Base-by-base conservation (phyloP, 2,888 invertebrate species). In the Cheilosia impressa region DNA sequence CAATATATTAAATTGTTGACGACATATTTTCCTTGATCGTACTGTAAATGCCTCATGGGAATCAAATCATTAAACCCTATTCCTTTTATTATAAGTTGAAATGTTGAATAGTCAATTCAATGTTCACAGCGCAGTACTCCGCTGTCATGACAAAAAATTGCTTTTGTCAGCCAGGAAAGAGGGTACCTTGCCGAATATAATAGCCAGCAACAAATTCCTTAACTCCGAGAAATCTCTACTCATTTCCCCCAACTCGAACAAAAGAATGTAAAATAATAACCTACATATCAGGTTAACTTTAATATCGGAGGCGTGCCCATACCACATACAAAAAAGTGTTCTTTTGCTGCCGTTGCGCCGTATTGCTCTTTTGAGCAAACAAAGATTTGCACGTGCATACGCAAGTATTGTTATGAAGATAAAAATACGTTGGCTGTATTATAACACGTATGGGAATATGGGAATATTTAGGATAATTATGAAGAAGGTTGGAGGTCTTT, bases 281-380 rank as follows among this genome's bases (percentile, higher is more conserved):
- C 79, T 79, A 72, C 71, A 79, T 79, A 79, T 79, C 79, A 79
- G 72, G 79, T 79, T 79, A 79, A 79, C 79, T 79, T 79, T 79
- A 79, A 79, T 79, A 58, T 79, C 79, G 79, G 72, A 79, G 79
- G 79, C 79, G 79, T 79, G 27, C 58, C 79, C 57, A 22, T 57
- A 60, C 72, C 79, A 72, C 72, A 69, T 78, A 62, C 9, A 38
- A 38, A 78, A 55, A 78, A 72, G 60, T 79, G 79, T 58, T 72
- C 79, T 71, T 79, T 79, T 72, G 52, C 71, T 79, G 79, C 72
- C 72, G 63, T 72, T 79, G 79, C 72, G 79, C 72, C 72, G 71
- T 72, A 72, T 72, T 79, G 79, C 79, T 79, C 79, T 79, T 79
- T 79, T 79, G 45, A 45, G 50, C 58, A 79, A 65, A 66, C 72